Evolutionary conservation across 2,888 invertebrate species (phyloP).

Genomic region (Conistra vaccinii): DNA sequence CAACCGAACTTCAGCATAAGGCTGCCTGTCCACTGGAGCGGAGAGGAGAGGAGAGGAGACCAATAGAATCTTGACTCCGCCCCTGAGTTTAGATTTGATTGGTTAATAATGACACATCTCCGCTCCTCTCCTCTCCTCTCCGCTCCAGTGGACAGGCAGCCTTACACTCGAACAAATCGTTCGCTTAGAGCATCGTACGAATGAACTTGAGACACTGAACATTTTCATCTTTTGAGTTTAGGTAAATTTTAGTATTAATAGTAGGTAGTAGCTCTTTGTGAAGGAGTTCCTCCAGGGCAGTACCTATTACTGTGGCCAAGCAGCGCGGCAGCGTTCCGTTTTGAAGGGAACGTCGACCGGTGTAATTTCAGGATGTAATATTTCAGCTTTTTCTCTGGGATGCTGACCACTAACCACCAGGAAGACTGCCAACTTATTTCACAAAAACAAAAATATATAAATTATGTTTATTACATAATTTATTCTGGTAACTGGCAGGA

Average conservation of each 20-base stretch:
- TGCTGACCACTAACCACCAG: background rate
- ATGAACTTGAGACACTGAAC: constrained; percentile 1
- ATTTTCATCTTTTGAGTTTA: background rate
- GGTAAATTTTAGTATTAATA: background rate
- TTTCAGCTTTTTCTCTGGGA: background rate
- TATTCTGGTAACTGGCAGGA: background rate
- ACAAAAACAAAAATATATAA: too few relatives aligned
- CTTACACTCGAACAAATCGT: constrained; percentile 9
- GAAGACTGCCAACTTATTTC: background rate
- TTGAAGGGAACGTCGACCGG: background rate
- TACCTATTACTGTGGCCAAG: background rate
- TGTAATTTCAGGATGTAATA: background rate
- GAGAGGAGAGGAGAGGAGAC: too few relatives aligned
- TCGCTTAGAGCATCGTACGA: too few relatives aligned
- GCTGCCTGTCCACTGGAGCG: too few relatives aligned
- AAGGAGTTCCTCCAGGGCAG: background rate
- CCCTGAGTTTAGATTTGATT: too few relatives aligned
- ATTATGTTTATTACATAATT: too few relatives aligned
- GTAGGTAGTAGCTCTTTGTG: background rate
- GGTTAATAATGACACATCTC: too few relatives aligned
- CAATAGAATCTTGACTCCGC: too few relatives aligned
- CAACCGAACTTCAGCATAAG: background rate
- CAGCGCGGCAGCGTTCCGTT: background rate
- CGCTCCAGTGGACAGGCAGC: too few relatives aligned
- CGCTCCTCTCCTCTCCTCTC: too few relatives aligned